Conservation (phyloP, 2,797 vertebrate genomes). For the Acrossocheilus wenchowensis region DNA sequence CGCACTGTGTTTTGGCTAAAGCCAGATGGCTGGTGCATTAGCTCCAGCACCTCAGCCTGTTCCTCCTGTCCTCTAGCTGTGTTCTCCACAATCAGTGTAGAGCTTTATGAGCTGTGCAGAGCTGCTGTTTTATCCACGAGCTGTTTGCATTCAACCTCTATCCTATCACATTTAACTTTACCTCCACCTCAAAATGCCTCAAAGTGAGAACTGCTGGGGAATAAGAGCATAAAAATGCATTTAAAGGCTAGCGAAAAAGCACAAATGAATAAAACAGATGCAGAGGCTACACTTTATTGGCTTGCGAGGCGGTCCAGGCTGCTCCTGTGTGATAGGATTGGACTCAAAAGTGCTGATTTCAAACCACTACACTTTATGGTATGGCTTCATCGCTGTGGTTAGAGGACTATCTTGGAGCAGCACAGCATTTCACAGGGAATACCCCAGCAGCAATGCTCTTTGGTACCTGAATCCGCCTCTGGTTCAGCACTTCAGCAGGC, state of each 20-base stretch:
- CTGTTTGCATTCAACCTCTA: constrained; percentile 45
- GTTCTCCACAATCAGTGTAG: constrained; percentile 69
- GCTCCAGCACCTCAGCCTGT: constrained; percentile 68
- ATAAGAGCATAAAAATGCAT: constrained; percentile 64
- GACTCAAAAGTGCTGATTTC: constrained; percentile 63
- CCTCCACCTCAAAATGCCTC: constrained; percentile 59
- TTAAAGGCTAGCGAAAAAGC: constrained; percentile 63
- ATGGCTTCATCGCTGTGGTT: constrained; percentile 53
- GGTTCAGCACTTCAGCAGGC: constrained; percentile 67
- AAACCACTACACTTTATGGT: constrained; percentile 40
- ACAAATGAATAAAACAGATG: constrained; percentile 70
- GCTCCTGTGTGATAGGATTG: constrained; percentile 59
- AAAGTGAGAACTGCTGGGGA: neutral
- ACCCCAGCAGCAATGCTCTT: constrained; percentile 53
- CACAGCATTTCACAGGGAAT: constrained; percentile 36
- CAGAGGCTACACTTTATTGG: constrained; percentile 57
- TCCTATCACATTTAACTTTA: constrained; percentile 60
- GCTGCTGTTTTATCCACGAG: constrained; percentile 65
- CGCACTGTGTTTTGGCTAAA: constrained; percentile 65
- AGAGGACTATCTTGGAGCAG: constrained; percentile 36
- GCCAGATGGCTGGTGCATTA: constrained; percentile 73
- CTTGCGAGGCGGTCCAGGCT: constrained; percentile 49
- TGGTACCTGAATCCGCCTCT: constrained; percentile 59
- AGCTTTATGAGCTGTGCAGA: constrained; percentile 78
- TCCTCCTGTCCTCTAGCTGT: constrained; percentile 71